Evolutionary conservation across 2,888 invertebrate genomes (phyloP).

Genomic region (Agrochola lychnidis): DNA sequence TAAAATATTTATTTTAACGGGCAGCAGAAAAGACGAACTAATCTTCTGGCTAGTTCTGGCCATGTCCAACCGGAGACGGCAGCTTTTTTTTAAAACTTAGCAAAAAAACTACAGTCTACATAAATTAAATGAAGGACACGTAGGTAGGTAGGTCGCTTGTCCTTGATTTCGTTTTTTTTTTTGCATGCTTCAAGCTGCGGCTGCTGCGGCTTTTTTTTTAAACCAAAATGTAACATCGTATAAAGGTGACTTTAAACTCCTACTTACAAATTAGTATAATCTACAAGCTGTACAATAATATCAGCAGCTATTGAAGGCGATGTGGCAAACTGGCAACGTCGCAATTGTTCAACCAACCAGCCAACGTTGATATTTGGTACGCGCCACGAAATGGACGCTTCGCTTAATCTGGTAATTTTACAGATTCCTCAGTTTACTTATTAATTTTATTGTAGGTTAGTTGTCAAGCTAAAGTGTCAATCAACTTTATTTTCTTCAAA

Average conservation of each 20-base stretch:
- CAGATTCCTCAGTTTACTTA: neutral
- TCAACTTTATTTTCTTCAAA: slow-evolving; percentile 24
- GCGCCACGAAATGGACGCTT: slow-evolving; percentile 43
- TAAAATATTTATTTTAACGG: neutral
- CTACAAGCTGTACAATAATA: slow-evolving; percentile 26
- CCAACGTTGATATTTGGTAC: slow-evolving; percentile 24
- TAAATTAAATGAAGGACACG: neutral
- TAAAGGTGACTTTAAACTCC: neutral
- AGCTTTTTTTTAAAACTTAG: neutral
- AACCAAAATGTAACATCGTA: neutral
- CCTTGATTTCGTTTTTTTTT: neutral
- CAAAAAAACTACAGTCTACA: neutral
- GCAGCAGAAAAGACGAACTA: neutral
- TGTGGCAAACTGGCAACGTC: slow-evolving; percentile 66
- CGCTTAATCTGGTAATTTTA: slow-evolving; percentile 14
- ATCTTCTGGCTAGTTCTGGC: slow-evolving; percentile 21
- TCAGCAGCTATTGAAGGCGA: slow-evolving; percentile 49
- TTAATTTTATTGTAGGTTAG: neutral
- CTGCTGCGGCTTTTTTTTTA: neutral
- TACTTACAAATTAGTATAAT: slow-evolving; percentile 22
- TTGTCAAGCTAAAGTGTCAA: slow-evolving; percentile 23
- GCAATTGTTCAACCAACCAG: slow-evolving; percentile 53
- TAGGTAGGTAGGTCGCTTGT: neutral
- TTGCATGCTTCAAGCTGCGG: neutral
- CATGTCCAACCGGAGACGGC: neutral